These are phyloP conservation scores for Odontamblyopus rebecca DNA, from an alignment of 2,797 vertebrate genomes.

Conservation along the genomic window DNA sequence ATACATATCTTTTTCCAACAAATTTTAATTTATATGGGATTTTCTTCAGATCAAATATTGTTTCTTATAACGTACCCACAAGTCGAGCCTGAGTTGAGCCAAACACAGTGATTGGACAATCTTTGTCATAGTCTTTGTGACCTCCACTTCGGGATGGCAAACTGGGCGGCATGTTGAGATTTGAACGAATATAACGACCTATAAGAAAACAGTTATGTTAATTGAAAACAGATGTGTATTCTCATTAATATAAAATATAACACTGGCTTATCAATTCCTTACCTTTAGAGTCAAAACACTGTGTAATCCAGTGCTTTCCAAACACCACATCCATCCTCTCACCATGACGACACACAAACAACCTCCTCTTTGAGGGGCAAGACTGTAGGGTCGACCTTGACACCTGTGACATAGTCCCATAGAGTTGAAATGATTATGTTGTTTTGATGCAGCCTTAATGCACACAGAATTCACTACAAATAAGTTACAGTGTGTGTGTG, in stretches of 20 bases:
- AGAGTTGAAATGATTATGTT: neutral
- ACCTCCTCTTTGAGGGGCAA: slow-evolving; percentile 85
- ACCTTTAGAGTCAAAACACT: slow-evolving; percentile 99
- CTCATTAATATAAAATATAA: neutral
- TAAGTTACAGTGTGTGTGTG: neutral
- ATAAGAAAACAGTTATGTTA: slow-evolving; percentile 13
- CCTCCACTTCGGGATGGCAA: slow-evolving; percentile 88
- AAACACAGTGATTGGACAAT: slow-evolving; percentile 96
- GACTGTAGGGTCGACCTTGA: slow-evolving; percentile 78
- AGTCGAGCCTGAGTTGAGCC: slow-evolving; percentile 93
- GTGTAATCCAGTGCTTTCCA: slow-evolving; percentile 96
- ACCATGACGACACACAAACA: slow-evolving; percentile 96
- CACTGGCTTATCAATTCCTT: slow-evolving; percentile 10
- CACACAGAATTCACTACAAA: slow-evolving; percentile 7
- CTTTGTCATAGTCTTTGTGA: slow-evolving; percentile 93
- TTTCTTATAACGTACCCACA: slow-evolving; percentile 76
- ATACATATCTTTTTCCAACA: neutral
- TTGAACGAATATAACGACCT: slow-evolving; percentile 93
- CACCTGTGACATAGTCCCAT: slow-evolving; percentile 71
- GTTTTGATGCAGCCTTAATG: neutral
- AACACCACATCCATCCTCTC: slow-evolving; percentile 99
- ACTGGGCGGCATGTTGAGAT: slow-evolving; percentile 94
- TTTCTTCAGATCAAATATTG: neutral
- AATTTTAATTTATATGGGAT: too few relatives aligned
- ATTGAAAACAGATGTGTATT: too few relatives aligned